Base-by-base conservation (phyloP, 2,113 vertebrate species). In the Sturnira hondurensis region DNA sequence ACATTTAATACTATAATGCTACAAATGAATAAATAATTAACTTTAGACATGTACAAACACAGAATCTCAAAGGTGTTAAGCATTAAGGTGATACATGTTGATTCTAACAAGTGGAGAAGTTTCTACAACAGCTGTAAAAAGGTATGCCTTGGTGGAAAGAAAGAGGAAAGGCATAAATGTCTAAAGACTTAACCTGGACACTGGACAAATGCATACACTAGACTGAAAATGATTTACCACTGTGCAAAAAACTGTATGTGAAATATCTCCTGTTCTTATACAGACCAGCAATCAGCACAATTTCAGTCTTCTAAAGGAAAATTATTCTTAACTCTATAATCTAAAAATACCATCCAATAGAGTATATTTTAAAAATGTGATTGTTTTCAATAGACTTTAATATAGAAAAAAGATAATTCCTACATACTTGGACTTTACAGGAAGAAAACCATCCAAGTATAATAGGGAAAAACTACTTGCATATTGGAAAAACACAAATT, bases 301-400 rank as follows among this genome's bases (percentile, higher is more conserved):
- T 22, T 89, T 41, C 15, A 63, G 10, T 22, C 36, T 85, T 56
- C 68, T 80, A 36, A 71, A 77, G 33, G 11, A 74, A 88, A 47
- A 16, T 12, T 56, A 9, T 31, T 70, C 36, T 63, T 85, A 31
- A 88, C 9, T 56, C 76, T 76, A 7, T 50, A 80, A 92, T 45
- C 80, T 80, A 93, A 93, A 96, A 90, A n/a, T 13, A 88, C 71
- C 28, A 58, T 73, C 91, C 80, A 41, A 76, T 67, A 89, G 85
- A 85, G 7, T 50, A 78, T 33, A 85, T 50, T 67, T 93, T 14
- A 41, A 76, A 76, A 89, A 95, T 38, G 3, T 89, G 22, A 85
- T 56, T 19, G 45, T 63, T 88, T 89, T 73, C 50, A 86, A 67
- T 31, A 87, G 19, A 77, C 3, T 68, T 68, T 68, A 74, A 70